Evolutionary conservation across 2,797 vertebrate genomes (phyloP), one percentile per base, ranked within the genome.

Genomic region (Sebastes umbrosus): DNA sequence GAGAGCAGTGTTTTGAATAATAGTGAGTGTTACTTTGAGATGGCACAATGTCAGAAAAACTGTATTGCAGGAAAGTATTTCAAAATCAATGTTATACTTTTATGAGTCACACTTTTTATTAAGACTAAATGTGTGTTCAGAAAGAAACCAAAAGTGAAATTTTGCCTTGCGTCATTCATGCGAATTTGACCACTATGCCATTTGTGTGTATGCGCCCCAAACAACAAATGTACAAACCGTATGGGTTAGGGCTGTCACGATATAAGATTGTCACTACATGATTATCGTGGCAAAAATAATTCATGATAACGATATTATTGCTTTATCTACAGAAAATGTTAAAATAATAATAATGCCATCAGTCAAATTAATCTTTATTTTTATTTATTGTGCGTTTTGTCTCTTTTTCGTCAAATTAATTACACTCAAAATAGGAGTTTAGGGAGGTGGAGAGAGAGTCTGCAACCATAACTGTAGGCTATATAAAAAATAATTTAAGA

Each of bases 321-420:
- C 12, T 39, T 0, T 36, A 36, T 36, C 34, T 36, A 36, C 0
- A 36, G 4, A 39, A 36, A 36, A 36, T 13, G 0, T 0, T 0
- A 13, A 39, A 39, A 39, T 39, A 39, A 13, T 39, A 39, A 39
- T 39, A 39, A 39, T 39, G 36, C 36, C 36, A 39, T 39, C 36
- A 36, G 36, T 36, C 36, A 27, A 4, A 34, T 34, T 34, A 34
- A 11, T 34, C 9, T 34, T 34, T 11, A 10, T 1, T 36, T 36
- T 34, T 12, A 39, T 39, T 39, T 39, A 13, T 39, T 39, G 5
- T 39, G 36, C 1, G 5, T 39, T 39, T 39, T 39, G 36, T 39
- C 12, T 39, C 36, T 39, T 39, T 39, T 39, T 39, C 0, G 12
- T 1, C 0, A 36, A 0, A 36, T 36, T 0, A 2, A 39, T 39